These are phyloP conservation scores for Tamandua tetradactyla DNA, from an alignment of 2,797 vertebrate genomes.

Conservation along the genomic window DNA sequence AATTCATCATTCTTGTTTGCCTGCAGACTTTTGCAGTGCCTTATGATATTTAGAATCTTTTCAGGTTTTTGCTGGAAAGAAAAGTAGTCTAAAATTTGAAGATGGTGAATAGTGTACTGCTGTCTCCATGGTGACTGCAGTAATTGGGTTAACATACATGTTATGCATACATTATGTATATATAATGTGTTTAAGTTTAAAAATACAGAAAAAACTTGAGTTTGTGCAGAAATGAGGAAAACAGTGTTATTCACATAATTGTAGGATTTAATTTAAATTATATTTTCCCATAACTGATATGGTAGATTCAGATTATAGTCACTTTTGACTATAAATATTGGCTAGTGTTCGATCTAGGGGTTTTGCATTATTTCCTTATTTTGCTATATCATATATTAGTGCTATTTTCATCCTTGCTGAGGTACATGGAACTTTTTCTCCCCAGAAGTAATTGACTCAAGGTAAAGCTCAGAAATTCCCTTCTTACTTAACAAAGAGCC, in stretches of 20 bases:
- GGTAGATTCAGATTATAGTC: slow-evolving; percentile 61
- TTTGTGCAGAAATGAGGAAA: slow-evolving; percentile 71
- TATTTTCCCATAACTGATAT: slow-evolving; percentile 65
- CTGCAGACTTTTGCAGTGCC: slow-evolving; percentile 86
- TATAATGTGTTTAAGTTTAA: slow-evolving; percentile 63
- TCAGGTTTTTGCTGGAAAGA: slow-evolving; percentile 84
- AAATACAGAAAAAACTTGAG: slow-evolving; percentile 66
- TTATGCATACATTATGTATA: slow-evolving; percentile 75
- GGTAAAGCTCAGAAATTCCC: slow-evolving; percentile 66
- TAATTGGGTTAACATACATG: slow-evolving; percentile 68
- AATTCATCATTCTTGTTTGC: slow-evolving; percentile 74
- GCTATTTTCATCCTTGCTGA: slow-evolving; percentile 73
- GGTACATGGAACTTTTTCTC: slow-evolving; percentile 19
- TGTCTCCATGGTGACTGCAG: slow-evolving; percentile 72
- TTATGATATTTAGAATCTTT: slow-evolving; percentile 84
- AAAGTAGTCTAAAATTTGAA: slow-evolving; percentile 78
- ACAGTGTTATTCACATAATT: slow-evolving; percentile 70
- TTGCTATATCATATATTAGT: slow-evolving; percentile 66
- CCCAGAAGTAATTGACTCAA: slow-evolving; percentile 59
- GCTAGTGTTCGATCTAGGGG: slow-evolving; percentile 69
- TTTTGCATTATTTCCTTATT: slow-evolving; percentile 75
- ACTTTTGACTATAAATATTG: slow-evolving; percentile 74
- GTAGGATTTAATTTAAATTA: slow-evolving; percentile 57
- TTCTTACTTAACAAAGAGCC: slow-evolving; percentile 67
- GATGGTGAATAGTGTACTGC: slow-evolving; percentile 74